These are phyloP conservation scores for Ianthella basta DNA, from an alignment of 37 sponge, comb jelly and placozoan genomes.

Conservation along the genomic window DNA sequence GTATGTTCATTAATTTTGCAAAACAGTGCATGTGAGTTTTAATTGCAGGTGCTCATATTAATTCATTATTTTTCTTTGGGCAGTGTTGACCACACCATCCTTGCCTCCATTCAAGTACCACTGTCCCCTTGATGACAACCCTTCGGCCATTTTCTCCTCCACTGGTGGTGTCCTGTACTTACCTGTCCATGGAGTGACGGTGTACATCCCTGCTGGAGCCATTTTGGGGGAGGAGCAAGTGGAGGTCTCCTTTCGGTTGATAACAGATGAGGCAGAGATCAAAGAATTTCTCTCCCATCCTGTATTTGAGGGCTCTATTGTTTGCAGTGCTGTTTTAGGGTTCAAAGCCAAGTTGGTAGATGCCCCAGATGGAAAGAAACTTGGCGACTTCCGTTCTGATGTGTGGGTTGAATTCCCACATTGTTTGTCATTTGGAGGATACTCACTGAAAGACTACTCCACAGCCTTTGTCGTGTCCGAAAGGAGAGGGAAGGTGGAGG, in stretches of 20 bases:
- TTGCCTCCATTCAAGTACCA: no score
- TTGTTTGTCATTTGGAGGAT: neutral
- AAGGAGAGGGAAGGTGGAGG: no score
- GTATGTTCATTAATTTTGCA: no score
- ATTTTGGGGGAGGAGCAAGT: neutral
- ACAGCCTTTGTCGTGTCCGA: no score
- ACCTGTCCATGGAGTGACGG: slow-evolving; percentile 10
- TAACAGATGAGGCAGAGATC: neutral
- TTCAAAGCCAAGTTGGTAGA: neutral
- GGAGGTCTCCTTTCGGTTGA: neutral
- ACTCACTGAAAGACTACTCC: no score
- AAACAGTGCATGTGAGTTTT: no score
- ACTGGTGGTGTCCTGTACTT: slow-evolving; percentile 23
- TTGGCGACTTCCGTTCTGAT: neutral
- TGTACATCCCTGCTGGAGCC: slow-evolving; percentile 31
- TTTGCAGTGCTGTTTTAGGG: neutral
- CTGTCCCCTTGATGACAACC: neutral
- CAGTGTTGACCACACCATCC: no score
- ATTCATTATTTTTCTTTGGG: no score
- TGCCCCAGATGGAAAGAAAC: neutral
- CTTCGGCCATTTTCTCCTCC: slow-evolving; percentile 3
- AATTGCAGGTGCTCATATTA: no score
- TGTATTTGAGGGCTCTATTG: neutral
- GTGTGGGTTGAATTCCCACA: slow-evolving; percentile 11
- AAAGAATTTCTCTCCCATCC: neutral